These are phyloP conservation scores for Phaonia tiefii DNA, from an alignment of 2,888 invertebrate genomes.

Conservation along the genomic window DNA sequence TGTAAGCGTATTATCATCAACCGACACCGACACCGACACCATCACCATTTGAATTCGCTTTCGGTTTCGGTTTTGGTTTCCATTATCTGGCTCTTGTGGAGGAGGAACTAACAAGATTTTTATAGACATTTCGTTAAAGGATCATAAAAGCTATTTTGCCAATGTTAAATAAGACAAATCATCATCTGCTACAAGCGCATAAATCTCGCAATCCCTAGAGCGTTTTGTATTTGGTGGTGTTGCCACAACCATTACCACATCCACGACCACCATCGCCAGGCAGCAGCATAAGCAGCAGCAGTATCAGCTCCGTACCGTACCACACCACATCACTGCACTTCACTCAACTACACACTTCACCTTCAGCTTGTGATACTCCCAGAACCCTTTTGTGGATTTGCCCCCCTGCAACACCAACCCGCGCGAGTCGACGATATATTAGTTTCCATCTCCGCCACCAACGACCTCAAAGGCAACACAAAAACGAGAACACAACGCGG, in stretches of 20 bases:
- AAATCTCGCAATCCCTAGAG: slow-evolving; percentile 52
- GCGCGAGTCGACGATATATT: slow-evolving; percentile 12
- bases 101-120: slow-evolving; percentile 12
- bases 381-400: slow-evolving; percentile 9
- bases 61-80: slow-evolving; percentile 3
- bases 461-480: slow-evolving; percentile 1
- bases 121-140: slow-evolving; percentile 39
- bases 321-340: neutral
- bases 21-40: neutral
- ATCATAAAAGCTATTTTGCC: slow-evolving; percentile 45
- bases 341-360: neutral
- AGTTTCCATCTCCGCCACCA: slow-evolving; percentile 20
- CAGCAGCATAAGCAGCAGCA: too few species aligned
- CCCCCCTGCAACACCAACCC: neutral
- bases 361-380: slow-evolving; percentile 4
- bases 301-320: too few species aligned
- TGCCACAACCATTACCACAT: neutral
- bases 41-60: slow-evolving; percentile 41
- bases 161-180: slow-evolving; percentile 55
- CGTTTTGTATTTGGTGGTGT: slow-evolving; percentile 15
- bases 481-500: slow-evolving; percentile 29
- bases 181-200: slow-evolving; percentile 9
- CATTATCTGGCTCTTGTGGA: neutral
- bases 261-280: neutral
- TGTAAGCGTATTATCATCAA: slow-evolving; percentile 55